phyloP scores from a whole-genome alignment of 2,113 vertebrate species.

The Psammodynastes pulverulentus region DNA sequence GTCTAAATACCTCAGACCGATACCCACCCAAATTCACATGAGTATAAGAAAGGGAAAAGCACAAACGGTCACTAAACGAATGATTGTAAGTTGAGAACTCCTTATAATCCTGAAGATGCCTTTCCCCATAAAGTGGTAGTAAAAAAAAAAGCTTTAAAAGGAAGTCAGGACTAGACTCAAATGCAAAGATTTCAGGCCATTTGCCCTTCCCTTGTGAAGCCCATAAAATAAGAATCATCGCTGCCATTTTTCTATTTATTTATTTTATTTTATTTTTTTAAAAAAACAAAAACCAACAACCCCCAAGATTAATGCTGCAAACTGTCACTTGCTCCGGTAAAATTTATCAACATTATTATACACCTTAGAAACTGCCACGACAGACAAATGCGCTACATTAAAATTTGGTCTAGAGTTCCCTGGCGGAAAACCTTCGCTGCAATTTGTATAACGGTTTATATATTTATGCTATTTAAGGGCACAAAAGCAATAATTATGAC shows the following conservation, averaged over 20 bases:
- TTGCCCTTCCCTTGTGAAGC: slow-evolving; percentile 47
- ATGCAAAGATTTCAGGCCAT: slow-evolving; percentile 37
- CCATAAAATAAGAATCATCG: slow-evolving; percentile 53
- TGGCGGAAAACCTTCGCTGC: slow-evolving; percentile 72
- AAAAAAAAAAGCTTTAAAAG: not conserved
- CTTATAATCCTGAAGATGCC: not conserved
- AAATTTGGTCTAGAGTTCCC: slow-evolving; percentile 85
- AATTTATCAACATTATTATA: slow-evolving; percentile 86
- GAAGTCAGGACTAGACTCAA: not conserved
- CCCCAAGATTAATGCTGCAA: slow-evolving; percentile 78
- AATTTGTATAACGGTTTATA: slow-evolving; percentile 82
- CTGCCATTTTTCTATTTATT: slow-evolving; percentile 43
- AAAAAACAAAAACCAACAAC: too few relatives aligned
- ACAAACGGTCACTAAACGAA: not conserved
- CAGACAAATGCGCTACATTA: slow-evolving; percentile 83
- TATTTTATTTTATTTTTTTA: slow-evolving; percentile 44
- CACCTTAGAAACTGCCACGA: slow-evolving; percentile 83
- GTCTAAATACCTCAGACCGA: not conserved
- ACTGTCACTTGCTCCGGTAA: slow-evolving; percentile 78
- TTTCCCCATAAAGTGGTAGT: not conserved
- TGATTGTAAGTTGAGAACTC: not conserved
- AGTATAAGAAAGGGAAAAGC: not conserved
- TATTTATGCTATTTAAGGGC: slow-evolving; percentile 83
- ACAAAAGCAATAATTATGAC: slow-evolving; percentile 84
- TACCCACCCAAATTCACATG: not conserved